These are phyloP conservation scores for Emmelina monodactyla DNA, from an alignment of 2,888 invertebrate species.

Conservation along the genomic window DNA sequence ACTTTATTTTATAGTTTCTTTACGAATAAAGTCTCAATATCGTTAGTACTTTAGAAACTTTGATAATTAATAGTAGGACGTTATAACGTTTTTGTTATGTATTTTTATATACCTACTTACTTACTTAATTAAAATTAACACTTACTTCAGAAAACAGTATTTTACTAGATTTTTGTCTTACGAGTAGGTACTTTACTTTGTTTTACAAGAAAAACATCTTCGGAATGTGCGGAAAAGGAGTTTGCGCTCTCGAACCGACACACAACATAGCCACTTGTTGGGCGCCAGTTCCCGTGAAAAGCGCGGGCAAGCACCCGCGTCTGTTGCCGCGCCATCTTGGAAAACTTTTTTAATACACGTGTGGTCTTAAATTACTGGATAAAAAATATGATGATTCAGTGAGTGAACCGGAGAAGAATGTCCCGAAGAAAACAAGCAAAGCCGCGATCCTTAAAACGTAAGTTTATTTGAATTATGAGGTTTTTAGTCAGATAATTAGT, in stretches of 20 bases:
- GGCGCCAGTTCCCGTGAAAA: slow-evolving; percentile 56
- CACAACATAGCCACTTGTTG: slow-evolving; percentile 61
- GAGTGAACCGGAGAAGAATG: slow-evolving; percentile 38
- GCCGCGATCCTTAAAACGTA: slow-evolving; percentile 74
- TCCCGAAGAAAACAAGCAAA: slow-evolving; percentile 76
- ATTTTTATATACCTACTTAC: too few species aligned
- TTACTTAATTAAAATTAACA: too few species aligned
- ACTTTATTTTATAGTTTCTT: too few species aligned
- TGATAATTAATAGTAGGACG: too few species aligned
- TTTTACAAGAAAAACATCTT: slow-evolving; percentile 21
- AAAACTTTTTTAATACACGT: slow-evolving; percentile 1
- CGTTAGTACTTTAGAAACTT: too few species aligned
- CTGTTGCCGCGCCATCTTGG: background rate
- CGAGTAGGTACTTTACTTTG: too few species aligned
- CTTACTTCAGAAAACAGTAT: too few species aligned
- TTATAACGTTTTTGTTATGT: too few species aligned
- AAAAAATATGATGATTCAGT: slow-evolving; percentile 1
- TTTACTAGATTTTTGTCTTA: too few species aligned
- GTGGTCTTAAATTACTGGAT: slow-evolving; percentile 5
- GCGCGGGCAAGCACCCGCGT: slow-evolving; percentile 48
- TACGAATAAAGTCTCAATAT: too few species aligned
- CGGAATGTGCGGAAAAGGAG: slow-evolving; percentile 31
- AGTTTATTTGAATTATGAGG: slow-evolving; percentile 32
- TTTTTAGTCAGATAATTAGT: too few species aligned
- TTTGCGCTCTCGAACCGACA: slow-evolving; percentile 57